phyloP scores from a whole-genome alignment of 2,888 invertebrate species.

The Diaprepes abbreviatus region DNA sequence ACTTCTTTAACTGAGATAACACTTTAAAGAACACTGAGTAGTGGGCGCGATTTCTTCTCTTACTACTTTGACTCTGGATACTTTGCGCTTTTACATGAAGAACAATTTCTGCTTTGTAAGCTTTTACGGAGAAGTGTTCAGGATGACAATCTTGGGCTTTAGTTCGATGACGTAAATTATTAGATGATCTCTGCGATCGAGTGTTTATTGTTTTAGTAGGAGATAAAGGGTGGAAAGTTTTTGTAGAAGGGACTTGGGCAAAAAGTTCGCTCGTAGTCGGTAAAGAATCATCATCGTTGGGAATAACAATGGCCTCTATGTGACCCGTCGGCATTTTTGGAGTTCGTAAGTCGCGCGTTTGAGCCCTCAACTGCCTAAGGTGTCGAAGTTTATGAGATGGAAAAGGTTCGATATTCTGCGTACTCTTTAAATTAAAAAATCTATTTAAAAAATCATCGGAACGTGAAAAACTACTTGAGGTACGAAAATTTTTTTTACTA shows the following conservation, averaged over 20 bases:
- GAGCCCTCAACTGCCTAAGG: constrained; percentile 53
- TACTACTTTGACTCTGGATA: constrained; percentile 66
- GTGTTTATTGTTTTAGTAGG: constrained; percentile 39
- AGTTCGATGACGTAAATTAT: constrained; percentile 41
- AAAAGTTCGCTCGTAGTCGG: constrained; percentile 34
- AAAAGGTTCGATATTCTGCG: constrained; percentile 18
- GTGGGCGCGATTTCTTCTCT: constrained; percentile 50
- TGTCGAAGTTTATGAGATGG: constrained; percentile 55
- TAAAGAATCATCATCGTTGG: constrained; percentile 35
- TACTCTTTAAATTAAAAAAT: constrained; percentile 49
- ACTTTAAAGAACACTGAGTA: constrained; percentile 79
- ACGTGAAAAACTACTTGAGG: constrained; percentile 36
- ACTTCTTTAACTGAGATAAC: constrained; percentile 74
- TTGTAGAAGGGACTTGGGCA: constrained; percentile 25
- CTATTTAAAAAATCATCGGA: constrained; percentile 52
- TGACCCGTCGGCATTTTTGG: constrained; percentile 41
- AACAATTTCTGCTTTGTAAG: constrained; percentile 76
- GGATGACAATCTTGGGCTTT: constrained; percentile 55
- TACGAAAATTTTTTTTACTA: constrained; percentile 25
- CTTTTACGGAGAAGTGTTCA: constrained; percentile 75
- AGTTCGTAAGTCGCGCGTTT: constrained; percentile 37
- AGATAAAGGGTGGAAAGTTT: constrained; percentile 4
- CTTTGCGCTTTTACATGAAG: constrained; percentile 77
- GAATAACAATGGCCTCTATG: constrained; percentile 52
- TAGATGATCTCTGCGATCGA: constrained; percentile 51